Base-by-base conservation (phyloP, 2,888 invertebrate species). In the Molanna angustata region DNA sequence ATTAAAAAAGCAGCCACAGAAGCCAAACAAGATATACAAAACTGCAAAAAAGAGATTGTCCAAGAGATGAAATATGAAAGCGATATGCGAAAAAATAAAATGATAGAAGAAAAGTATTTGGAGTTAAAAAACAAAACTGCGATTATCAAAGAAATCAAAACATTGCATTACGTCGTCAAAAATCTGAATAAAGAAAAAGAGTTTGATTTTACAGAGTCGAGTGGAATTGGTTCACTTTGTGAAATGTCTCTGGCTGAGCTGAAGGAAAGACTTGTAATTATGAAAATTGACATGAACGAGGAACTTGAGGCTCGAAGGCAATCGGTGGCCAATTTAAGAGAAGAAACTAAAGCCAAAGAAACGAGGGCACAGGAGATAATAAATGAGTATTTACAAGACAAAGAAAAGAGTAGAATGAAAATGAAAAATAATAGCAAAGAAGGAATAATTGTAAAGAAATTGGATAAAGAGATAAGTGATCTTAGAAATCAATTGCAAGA, bases 241-340 rank as follows among this genome's bases (percentile, higher is more conserved):
- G 83, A 84, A 70, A 84, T 84, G 83, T 83, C 83, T 1, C 72
- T 83, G 42, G 79, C 79, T 4, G 83, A 84, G 66, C 63, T 84
- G 43, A 78, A 80, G 62, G 81, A 83, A 64, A 69, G 80, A 47
- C 62, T 83, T 27, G 64, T 61, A 46, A 62, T 72, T 18, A 67
- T 79, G 60, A 81, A 79, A 65, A 70, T 79, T 21, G 68, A 69
- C 14, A 66, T 81, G 54, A 67, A 75, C 56, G 76, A 80, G 51
- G 79, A 82, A 62, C 62, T 83, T 16, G 72, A 80, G 49, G 68
- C 63, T 40, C 79, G 80, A 61, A 73, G 67, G 56, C 65, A 65
- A 47, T 40, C 57, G n/a, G 77, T 84, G 7, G 66, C 65, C 61
- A 68, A 72, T 52, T 66, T 71, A 56, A 78, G 79, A 40, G 59